Base-by-base conservation (phyloP, 2,113 vertebrate genomes). In the Australoheros scitulus region DNA sequence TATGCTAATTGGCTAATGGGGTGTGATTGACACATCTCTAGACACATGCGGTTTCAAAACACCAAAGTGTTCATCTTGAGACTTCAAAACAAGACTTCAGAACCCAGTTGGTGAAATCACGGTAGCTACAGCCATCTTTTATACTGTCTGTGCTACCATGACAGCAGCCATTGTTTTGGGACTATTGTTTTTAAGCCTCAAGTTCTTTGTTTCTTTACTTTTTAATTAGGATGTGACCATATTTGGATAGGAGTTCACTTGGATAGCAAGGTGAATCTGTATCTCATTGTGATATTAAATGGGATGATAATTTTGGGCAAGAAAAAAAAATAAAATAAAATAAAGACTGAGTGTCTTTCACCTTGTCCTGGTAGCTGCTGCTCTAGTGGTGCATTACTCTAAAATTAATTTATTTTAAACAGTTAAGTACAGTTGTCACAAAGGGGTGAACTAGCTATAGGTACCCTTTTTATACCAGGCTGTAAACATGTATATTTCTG, bases 251-350 rank as follows among this genome's bases (percentile, higher is more conserved):
- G 50, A 52, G 52, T 52, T 3, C 17, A n/a, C 47, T 52, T 72
- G 43, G 10, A 52, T 70, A 70, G 22, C 43, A 32, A 0, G 1
- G 11, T 32, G 24, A 72, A 72, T 52, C 43, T 70, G 65, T 26
- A 41, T 52, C 7, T 72, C 47, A 32, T 24, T 72, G 43, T 72
- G 26, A 72, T 50, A 70, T 72, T 52, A 52, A 72, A 52, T 0
- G 26, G 10, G 43, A 52, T 52, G 26, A 50, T 52, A 20, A 9
- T 72, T 72, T 70, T 70, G 24, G 43, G 17, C 43, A 32, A 9
- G 5, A 32, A 0, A 0, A 10, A 0, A 0, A 3, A n/a, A n/a
- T n/a, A n/a, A n/a, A n/a, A n/a, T n/a, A 36, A 50, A 68, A 50
- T 18, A 10, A 70, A 50, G 24, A 43, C 11, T 43, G 1, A 43